phyloP scores from a whole-genome alignment of 2,113 vertebrate species.

The Erpornis zantholeuca region DNA sequence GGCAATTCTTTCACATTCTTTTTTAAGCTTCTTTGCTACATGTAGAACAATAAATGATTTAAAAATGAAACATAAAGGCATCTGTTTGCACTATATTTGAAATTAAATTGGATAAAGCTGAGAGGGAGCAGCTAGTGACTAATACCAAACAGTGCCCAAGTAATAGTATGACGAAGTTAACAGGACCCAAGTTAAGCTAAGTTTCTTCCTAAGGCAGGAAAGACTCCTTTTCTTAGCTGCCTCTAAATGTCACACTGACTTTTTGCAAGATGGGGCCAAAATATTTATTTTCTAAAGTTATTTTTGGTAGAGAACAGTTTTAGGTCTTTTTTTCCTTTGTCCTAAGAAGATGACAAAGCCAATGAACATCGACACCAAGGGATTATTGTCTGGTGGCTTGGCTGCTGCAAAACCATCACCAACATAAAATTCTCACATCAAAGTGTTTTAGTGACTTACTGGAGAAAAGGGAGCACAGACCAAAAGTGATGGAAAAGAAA shows the following conservation, averaged over 20 bases:
- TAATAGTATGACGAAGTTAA: conserved; percentile 62
- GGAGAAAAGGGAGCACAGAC: neutral
- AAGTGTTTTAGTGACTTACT: neutral
- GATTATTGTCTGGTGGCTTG: conserved; percentile 43
- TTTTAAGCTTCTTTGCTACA: conserved; percentile 59
- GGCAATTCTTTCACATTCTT: conserved; percentile 58
- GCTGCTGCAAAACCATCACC: conserved; percentile 1
- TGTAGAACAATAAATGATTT: conserved; percentile 69
- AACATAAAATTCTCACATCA: conserved; percentile 25
- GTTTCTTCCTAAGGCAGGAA: conserved; percentile 63
- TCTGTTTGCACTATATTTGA: conserved; percentile 56
- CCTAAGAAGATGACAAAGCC: conserved; percentile 31
- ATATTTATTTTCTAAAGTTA: conserved; percentile 62
- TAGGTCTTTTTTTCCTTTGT: conserved; percentile 33
- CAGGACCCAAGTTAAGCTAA: conserved; percentile 39
- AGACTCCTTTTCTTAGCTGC: conserved; percentile 61
- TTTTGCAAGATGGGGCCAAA: conserved; percentile 52
- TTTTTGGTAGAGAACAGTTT: conserved; percentile 47
- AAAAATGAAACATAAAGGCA: conserved; percentile 66
- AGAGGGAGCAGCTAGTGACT: conserved; percentile 45
- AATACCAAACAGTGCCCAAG: conserved; percentile 53
- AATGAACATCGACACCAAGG: neutral
- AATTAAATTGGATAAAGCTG: conserved; percentile 64
- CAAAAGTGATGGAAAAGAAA: neutral
- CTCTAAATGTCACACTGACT: conserved; percentile 67